These are phyloP conservation scores for Penelope pileata DNA, from an alignment of 2,113 vertebrate genomes.

Conservation along the genomic window DNA sequence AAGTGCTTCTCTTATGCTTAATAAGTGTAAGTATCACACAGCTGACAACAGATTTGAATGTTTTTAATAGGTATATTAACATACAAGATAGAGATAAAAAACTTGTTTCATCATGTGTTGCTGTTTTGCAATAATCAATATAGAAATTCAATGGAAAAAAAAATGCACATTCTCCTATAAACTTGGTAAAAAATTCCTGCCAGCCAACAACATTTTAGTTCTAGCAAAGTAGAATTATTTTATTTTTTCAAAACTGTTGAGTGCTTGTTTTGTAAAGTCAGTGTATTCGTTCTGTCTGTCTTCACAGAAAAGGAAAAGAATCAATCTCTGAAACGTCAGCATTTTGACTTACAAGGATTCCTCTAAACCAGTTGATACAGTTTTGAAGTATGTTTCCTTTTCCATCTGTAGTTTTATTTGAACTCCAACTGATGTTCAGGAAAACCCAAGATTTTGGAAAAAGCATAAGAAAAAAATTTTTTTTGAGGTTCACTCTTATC, in stretches of 20 bases:
- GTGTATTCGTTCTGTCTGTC: neutral
- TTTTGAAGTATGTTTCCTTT: neutral
- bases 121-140: neutral
- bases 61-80: neutral
- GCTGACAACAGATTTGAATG: neutral
- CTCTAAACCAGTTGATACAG: neutral
- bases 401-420: neutral
- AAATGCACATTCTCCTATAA: neutral
- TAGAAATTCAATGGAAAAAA: neutral
- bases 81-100: neutral
- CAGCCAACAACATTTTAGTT: neutral
- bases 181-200: neutral
- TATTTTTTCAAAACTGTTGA: rapidly evolving
- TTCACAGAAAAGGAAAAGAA: neutral
- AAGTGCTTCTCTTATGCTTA: neutral
- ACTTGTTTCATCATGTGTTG: neutral
- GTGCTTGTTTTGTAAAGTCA: neutral
- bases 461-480: neutral
- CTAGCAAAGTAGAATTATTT: neutral
- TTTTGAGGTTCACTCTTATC: neutral
- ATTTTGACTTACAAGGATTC: neutral
- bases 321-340: neutral
- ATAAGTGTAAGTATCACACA: neutral
- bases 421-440: neutral
- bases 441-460: neutral